Evolutionary conservation across 92 coral and sea anemone genomes (phyloP).

Genomic region (Epizoanthus ramosus): DNA sequence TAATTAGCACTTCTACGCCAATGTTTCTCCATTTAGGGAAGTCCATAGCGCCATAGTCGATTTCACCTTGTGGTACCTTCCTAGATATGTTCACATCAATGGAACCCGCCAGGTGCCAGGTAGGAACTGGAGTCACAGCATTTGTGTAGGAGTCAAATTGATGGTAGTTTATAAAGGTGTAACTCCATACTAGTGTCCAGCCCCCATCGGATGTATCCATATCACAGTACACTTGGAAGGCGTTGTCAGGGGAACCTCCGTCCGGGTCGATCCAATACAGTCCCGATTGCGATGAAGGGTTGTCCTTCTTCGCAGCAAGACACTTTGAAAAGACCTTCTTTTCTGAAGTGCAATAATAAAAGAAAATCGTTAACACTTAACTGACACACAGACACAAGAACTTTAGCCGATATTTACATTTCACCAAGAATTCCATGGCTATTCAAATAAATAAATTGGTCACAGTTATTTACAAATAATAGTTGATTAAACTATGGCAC

Average conservation of each 20-base stretch:
- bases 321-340: constrained; percentile 5
- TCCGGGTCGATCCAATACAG: constrained; percentile 66
- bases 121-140: constrained; percentile 77
- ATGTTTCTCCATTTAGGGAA: constrained; percentile 58
- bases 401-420: too few relatives aligned
- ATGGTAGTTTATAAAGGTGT: constrained; percentile 55
- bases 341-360: not conserved
- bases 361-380: too few relatives aligned
- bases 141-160: constrained; percentile 48
- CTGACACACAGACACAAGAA: not conserved
- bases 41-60: constrained; percentile 62
- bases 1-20: constrained; percentile 66
- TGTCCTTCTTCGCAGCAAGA: not conserved
- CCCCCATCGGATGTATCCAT: constrained; percentile 64
- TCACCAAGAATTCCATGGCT: too few relatives aligned
- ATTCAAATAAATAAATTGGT: too few relatives aligned
- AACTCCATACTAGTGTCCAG: constrained; percentile 67
- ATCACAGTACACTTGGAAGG: constrained; percentile 63
- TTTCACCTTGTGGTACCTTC: constrained; percentile 64
- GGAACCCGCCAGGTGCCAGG: constrained; percentile 47
- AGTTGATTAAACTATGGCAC: too few relatives aligned
- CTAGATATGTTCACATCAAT: constrained; percentile 42
- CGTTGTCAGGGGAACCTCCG: constrained; percentile 22
- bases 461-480: too few relatives aligned
- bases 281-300: constrained; percentile 50